phyloP scores from a whole-genome alignment of 2,113 vertebrate genomes.

The Sinocyclocheilus grahami region DNA sequence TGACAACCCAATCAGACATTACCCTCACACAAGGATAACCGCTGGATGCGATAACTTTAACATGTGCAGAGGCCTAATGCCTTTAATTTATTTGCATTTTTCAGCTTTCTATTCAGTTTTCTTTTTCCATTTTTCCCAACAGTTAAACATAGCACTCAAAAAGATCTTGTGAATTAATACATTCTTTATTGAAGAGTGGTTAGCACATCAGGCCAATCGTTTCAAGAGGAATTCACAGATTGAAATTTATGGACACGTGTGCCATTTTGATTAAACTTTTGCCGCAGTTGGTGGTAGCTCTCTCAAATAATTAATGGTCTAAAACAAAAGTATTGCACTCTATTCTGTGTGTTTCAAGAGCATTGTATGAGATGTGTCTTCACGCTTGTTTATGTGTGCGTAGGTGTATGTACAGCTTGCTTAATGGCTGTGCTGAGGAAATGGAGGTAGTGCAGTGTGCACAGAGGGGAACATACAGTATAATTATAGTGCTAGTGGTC shows the following conservation, averaged over 20 bases:
- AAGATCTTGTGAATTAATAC: slow-evolving; percentile 53
- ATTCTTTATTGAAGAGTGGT: slow-evolving; percentile 55
- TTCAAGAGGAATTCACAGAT: slow-evolving; percentile 44
- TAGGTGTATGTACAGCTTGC: slow-evolving; percentile 54
- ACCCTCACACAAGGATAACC: no score
- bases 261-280: slow-evolving; percentile 52
- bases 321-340: slow-evolving; percentile 37
- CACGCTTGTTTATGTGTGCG: neutral
- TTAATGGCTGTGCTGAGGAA: slow-evolving; percentile 50
- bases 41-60: neutral
- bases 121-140: slow-evolving; percentile 19
- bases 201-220: slow-evolving; percentile 28
- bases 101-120: slow-evolving; percentile 18
- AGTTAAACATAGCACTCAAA: slow-evolving; percentile 30
- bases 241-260: slow-evolving; percentile 51
- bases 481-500: slow-evolving; percentile 48
- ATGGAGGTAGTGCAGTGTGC: slow-evolving; percentile 24
- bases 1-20: no score
- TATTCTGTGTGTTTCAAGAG: slow-evolving; percentile 17
- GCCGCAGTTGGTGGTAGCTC: slow-evolving; percentile 9
- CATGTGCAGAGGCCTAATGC: neutral
- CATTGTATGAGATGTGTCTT: slow-evolving; percentile 17
- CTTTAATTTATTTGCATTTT: slow-evolving; percentile 36
- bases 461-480: slow-evolving; percentile 33
- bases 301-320: slow-evolving; percentile 39